Conservation (phyloP, 1,140 invertebrate species). For the Anthonomus grandis region DNA sequence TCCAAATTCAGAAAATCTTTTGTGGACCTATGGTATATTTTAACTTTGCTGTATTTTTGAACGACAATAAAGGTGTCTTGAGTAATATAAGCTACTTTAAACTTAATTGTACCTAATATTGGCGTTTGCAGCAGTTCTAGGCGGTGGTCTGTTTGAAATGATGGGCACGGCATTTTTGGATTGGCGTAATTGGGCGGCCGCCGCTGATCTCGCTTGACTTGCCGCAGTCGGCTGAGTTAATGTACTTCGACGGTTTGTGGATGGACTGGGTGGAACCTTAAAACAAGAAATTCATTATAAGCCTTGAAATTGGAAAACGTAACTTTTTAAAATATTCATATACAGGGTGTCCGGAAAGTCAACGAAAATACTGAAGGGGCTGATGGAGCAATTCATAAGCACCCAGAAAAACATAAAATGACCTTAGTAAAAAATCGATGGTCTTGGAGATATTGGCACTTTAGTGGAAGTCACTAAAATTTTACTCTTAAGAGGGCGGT, state of each 20-base stretch:
- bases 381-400: no score
- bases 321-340: no score
- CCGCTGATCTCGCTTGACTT: conserved; percentile 43
- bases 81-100: background rate
- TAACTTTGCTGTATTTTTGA: background rate
- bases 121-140: conserved; percentile 15
- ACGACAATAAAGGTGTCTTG: no score
- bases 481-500: no score
- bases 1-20: background rate
- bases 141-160: conserved; percentile 18
- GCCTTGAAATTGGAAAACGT: no score
- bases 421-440: no score
- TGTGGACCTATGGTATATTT: background rate
- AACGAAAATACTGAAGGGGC: no score
- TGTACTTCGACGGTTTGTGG: conserved; percentile 39
- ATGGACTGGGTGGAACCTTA: conserved; percentile 43
- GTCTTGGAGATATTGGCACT: no score
- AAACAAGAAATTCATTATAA: no score
- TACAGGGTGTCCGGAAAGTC: no score
- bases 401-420: no score
- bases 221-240: conserved; percentile 46
- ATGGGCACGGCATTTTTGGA: conserved; percentile 8
- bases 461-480: no score
- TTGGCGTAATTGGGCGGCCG: conserved; percentile 15
- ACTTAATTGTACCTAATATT: conserved; percentile 4